Evolutionary conservation across 2,113 vertebrate genomes (phyloP), one percentile per base, ranked within the genome.

Genomic region (Odocoileus virginianus): DNA sequence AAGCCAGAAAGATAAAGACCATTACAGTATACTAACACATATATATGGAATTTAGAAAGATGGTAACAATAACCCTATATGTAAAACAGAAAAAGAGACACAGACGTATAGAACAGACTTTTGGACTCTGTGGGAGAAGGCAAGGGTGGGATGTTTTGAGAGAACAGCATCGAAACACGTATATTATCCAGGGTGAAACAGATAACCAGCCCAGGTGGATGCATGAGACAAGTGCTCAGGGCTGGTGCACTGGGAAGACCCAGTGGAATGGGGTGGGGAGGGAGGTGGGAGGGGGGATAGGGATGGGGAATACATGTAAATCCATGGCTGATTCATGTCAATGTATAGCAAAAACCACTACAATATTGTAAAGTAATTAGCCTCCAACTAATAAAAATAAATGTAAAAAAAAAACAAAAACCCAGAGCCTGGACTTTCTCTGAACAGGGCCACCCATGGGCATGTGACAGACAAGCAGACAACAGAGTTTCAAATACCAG

Each of bases 371-470:
- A 36, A 55, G 54, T 55, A 55, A 21, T 71, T 71, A 71, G 19
- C 8, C 10, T 71, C n/a, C 19, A 40, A 23, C 36, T 40, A 71
- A 71, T 7, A 7, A 61, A 30, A 33, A 6, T 13, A 47, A 47
- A 47, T 12, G 11, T 1, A 14, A 61, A 61, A 2, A 36, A 71
- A 71, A 16, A 19, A 64, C 5, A 36, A 5, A 71, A 71, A 19
- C n/a, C 8, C 23, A 40, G 28, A 40, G 10, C 7, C 82, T 45
- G 10, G 17, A 47, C 47, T 64, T 40, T 50, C 40, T 94, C 7
- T n/a, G 25, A 50, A 50, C 1, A 43, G 10, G 45, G 27, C 23
- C 67, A 50, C 36, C 28, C 6, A 8, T 0, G 1, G 11, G 15
- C n/a, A 4, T 55, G 45, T 86, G 71, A 85, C 17, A 28, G 19